These are phyloP conservation scores for Pogonocichla stellata DNA, from an alignment of 2,113 vertebrate species.

Conservation along the genomic window DNA sequence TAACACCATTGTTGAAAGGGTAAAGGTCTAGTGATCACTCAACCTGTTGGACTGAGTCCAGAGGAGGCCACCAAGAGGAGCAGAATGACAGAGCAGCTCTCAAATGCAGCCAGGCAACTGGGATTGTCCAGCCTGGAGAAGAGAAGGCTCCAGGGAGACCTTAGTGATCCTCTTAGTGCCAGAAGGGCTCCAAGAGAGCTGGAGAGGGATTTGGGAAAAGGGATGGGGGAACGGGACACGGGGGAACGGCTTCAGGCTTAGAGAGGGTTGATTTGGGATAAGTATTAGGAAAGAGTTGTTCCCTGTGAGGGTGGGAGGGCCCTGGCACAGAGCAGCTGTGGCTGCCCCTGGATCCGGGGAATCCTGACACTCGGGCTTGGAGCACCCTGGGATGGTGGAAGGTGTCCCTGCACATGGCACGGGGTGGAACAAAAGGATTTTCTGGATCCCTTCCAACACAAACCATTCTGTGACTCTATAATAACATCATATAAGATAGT, in stretches of 20 bases:
- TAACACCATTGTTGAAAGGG: neutral
- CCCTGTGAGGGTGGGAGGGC: neutral
- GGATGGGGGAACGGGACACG: no score
- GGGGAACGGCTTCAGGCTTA: no score
- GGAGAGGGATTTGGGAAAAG: neutral
- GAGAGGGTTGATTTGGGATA: neutral
- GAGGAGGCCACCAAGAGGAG: neutral
- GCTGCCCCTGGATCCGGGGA: neutral
- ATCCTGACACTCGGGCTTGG: rapidly evolving
- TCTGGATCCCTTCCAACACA: rapidly evolving
- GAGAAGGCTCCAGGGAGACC: neutral
- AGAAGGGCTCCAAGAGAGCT: neutral
- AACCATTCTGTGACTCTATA: rapidly evolving
- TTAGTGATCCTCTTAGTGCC: neutral
- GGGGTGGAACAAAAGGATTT: rapidly evolving
- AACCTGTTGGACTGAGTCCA: neutral
- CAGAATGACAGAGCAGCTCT: neutral
- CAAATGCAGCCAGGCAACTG: neutral
- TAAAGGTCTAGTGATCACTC: neutral
- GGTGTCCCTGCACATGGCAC: rapidly evolving
- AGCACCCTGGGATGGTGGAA: rapidly evolving
- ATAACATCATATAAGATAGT: rapidly evolving
- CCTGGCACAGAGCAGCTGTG: neutral
- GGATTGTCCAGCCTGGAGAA: neutral
- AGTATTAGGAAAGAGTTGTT: neutral